Evolutionary conservation across 30 jellyfish, hydroid and myxozoan genomes (phyloP).

Genomic region (Aurelia sp.): DNA sequence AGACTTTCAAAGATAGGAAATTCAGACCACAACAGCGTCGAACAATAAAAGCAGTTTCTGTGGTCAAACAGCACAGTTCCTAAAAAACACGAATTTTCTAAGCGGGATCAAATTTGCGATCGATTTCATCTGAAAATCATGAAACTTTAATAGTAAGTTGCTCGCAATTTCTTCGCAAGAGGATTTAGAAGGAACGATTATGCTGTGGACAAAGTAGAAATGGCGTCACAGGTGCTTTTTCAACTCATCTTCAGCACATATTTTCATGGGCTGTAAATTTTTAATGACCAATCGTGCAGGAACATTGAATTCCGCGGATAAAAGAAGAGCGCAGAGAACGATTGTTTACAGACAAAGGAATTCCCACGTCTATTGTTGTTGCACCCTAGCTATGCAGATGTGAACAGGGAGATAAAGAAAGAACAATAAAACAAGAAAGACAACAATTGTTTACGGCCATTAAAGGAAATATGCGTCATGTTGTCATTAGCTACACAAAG

Average conservation of each 20-base stretch:
- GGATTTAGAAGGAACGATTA: slow-evolving; percentile 30
- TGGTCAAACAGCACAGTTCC: slow-evolving; percentile 16
- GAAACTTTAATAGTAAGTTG: slow-evolving; percentile 26
- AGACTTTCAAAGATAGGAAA: not conserved
- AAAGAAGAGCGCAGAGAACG: slow-evolving; percentile 50
- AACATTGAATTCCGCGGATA: slow-evolving; percentile 51
- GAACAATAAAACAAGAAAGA: slow-evolving; percentile 40
- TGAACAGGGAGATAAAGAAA: slow-evolving; percentile 19
- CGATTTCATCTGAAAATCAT: slow-evolving; percentile 28
- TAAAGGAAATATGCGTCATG: slow-evolving; percentile 77
- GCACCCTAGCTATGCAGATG: slow-evolving; percentile 63
- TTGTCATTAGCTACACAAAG: slow-evolving; percentile 60
- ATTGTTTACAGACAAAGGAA: slow-evolving; percentile 64
- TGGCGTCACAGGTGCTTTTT: slow-evolving; percentile 57
- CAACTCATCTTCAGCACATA: slow-evolving; percentile 10
- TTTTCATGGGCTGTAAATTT: slow-evolving; percentile 38
- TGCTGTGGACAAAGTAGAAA: slow-evolving; percentile 8
- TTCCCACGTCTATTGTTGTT: slow-evolving; percentile 81
- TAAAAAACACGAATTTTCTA: not conserved
- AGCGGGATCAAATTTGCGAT: slow-evolving; percentile 21
- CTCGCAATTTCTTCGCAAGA: slow-evolving; percentile 32
- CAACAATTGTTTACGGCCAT: slow-evolving; percentile 60
- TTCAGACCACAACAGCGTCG: slow-evolving; percentile 14
- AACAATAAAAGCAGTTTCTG: slow-evolving; percentile 1
- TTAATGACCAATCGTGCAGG: slow-evolving; percentile 70